Conservation (phyloP, 2,888 invertebrate genomes). For the Argyra leucocephala region DNA sequence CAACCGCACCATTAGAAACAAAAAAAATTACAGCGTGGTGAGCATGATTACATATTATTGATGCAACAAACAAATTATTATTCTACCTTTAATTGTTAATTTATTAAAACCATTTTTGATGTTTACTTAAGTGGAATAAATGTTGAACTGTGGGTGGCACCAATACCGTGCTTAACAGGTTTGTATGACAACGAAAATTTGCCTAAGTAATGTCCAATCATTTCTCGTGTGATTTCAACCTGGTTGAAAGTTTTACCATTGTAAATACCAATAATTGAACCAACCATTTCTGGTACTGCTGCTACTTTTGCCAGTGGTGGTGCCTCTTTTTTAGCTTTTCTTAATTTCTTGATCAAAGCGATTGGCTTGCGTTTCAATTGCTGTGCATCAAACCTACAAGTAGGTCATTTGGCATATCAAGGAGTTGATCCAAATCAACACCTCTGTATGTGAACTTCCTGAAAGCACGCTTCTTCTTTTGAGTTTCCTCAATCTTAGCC, state of each 20-base stretch:
- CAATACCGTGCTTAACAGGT: conserved; percentile 97
- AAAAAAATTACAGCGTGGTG: too few relatives aligned
- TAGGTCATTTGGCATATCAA: conserved; percentile 96
- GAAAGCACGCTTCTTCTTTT: conserved; percentile 98
- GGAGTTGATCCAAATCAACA: conserved; percentile 95
- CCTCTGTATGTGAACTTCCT: conserved; percentile 99
- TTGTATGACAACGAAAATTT: conserved; percentile 95
- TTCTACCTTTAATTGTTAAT: neutral
- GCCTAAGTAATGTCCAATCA: conserved; percentile 94
- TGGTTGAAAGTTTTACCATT: conserved; percentile 97
- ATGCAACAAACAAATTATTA: too few relatives aligned
- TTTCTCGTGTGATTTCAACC: conserved; percentile 83
- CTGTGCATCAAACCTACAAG: conserved; percentile 93
- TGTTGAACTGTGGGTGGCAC: conserved; percentile 94
- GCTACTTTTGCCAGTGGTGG: conserved; percentile 96
- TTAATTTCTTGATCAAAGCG: conserved; percentile 90
- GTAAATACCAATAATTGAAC: conserved; percentile 96
- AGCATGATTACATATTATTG: too few relatives aligned
- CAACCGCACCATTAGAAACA: too few relatives aligned
- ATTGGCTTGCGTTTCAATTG: conserved; percentile 88
- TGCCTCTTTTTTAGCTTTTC: conserved; percentile 90
- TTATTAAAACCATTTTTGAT: conserved; percentile 4
- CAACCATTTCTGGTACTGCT: conserved; percentile 99
- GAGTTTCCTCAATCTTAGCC: conserved; percentile 80
- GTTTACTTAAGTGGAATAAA: conserved; percentile 92